These are phyloP conservation scores for Pantala flavescens DNA, from an alignment of 1,140 invertebrate genomes.

Conservation along the genomic window DNA sequence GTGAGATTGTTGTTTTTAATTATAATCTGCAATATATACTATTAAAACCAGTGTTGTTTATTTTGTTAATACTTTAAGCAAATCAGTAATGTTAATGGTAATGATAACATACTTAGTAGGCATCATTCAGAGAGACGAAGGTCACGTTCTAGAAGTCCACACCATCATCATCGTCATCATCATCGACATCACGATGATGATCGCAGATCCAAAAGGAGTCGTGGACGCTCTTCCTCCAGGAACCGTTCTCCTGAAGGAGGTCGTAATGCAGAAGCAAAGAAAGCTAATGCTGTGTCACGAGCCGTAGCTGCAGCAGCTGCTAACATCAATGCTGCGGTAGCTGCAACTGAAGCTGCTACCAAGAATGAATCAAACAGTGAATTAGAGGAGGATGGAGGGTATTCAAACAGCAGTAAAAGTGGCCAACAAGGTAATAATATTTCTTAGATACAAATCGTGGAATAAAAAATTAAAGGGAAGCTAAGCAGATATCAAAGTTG, in stretches of 20 bases:
- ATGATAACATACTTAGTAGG: not conserved
- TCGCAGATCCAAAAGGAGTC: not conserved
- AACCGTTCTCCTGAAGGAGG: not conserved
- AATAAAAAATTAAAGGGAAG: too few species aligned
- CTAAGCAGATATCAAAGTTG: too few species aligned
- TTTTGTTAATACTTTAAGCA: too few species aligned
- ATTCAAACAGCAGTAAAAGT: not conserved
- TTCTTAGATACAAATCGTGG: too few species aligned
- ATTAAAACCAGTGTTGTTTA: too few species aligned
- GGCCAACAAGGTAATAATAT: not conserved
- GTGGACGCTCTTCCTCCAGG: not conserved
- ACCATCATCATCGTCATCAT: not conserved
- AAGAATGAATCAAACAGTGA: conserved; percentile 10
- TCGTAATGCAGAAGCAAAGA: not conserved
- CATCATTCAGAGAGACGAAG: not conserved
- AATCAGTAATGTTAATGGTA: too few species aligned
- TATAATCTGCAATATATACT: too few species aligned
- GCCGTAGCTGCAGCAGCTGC: not conserved
- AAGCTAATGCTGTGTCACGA: not conserved
- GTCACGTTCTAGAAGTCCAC: not conserved
- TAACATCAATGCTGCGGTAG: not conserved
- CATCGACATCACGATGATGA: not conserved
- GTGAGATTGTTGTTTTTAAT: too few species aligned
- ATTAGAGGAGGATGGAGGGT: not conserved
- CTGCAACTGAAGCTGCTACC: not conserved